These are phyloP conservation scores for Netelia virgata DNA, from an alignment of 2,888 invertebrate genomes.

Conservation along the genomic window DNA sequence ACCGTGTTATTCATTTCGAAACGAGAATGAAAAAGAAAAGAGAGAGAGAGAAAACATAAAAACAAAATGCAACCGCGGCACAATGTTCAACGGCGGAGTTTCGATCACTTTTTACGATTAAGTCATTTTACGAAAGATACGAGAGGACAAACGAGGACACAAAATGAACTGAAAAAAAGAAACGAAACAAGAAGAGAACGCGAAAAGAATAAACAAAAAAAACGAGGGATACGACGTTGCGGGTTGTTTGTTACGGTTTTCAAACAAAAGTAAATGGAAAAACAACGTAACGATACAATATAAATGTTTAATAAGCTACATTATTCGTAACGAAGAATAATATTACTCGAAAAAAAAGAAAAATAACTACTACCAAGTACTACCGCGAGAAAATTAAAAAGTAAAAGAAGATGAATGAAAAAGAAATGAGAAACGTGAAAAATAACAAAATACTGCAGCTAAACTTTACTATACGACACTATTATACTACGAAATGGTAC, in stretches of 20 bases:
- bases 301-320: constrained; percentile 60
- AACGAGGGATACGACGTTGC: constrained; percentile 48
- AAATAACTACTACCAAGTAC: constrained; percentile 55
- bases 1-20: constrained; percentile 55
- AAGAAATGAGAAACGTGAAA: too few species aligned
- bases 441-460: constrained; percentile 16
- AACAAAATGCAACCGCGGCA: constrained; percentile 20
- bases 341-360: constrained; percentile 57
- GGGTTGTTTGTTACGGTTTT: constrained; percentile 47
- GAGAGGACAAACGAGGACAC: neutral
- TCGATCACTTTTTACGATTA: constrained; percentile 57
- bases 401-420: constrained; percentile 1
- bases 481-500: constrained; percentile 13
- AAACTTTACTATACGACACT: constrained; percentile 40
- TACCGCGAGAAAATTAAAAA: constrained; percentile 39
- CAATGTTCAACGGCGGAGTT: neutral
- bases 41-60: too few species aligned
- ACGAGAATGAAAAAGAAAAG: too few species aligned
- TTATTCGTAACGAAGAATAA: constrained; percentile 22
- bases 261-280: constrained; percentile 42
- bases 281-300: constrained; percentile 62
- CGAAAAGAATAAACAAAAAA: constrained; percentile 32
- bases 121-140: constrained; percentile 64
- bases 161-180: constrained; percentile 4
- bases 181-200: constrained; percentile 14